Evolutionary conservation across 2,113 vertebrate genomes (phyloP), one percentile per base, ranked within the genome.

Genomic region (Illadopsis cleaveri): DNA sequence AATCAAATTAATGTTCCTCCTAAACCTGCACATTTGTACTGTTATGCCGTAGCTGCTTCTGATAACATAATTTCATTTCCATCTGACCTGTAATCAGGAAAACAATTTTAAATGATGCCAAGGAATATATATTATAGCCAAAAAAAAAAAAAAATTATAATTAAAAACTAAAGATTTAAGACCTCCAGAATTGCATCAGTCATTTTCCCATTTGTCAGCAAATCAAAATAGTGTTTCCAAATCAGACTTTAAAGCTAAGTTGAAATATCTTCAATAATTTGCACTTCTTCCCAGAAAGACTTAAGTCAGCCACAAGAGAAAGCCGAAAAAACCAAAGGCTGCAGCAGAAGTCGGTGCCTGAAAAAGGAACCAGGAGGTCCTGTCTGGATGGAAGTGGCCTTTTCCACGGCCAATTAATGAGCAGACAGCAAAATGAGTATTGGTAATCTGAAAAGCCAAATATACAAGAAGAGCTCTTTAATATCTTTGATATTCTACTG

Each of bases 141-240:
- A 61, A 54, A 62, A 37, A 31, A 10, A 10, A 12, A 8, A 68
- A 51, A 42, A 68, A 45, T 80, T 56, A 56, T 96, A 96, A 98
- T 98, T 97, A 97, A 45, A 94, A 96, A 44, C 64, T 37, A 17
- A 68, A 95, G 94, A 96, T 96, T 96, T 96, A 97, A 89, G 94
- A 94, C 70, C 91, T 92, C 70, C 84, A 92, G 93, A 96, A 94
- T 94, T 94, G 84, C 68, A 88, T 53, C 95, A 91, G 92, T 95
- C 88, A 71, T 91, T 96, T 94, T 89, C 93, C 82, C 20, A 9
- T 91, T 93, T 92, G 53, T 76, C 56, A 80, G 45, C 92, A 92
- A 80, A 97, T 95, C 88, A 84, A 96, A 98, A 85, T 5, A 95
- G 54, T 73, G 47, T 93, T 96, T 92, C 80, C 78, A 94, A 92